Evolutionary conservation across 2,888 invertebrate genomes (phyloP), one percentile per base, ranked within the genome.

Genomic region (Tribolium freemani): DNA sequence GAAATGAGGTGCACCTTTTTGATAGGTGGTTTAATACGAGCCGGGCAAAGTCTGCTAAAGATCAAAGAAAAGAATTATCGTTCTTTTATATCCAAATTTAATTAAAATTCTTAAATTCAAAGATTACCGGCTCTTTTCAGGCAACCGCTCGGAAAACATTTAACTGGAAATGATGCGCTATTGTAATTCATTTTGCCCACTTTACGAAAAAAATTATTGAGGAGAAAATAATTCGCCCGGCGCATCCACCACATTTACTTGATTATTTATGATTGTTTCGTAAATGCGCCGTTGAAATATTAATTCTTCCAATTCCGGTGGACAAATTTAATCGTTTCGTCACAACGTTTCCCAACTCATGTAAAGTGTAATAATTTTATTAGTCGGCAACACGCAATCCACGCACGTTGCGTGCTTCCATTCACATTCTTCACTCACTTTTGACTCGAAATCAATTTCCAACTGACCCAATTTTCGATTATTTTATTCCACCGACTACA

Each of bases 321-420:
- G 10, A 54, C 56, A 31, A 56, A 56, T 56, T 30, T 56, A 31
- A 56, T 56, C 13, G 56, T 56, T 56, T 56, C 56, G 13, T 56
- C 30, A 10, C 30, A 30, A 61, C 26, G 38, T 51, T 63, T 50
- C 13, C 26, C 30, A 51, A 51, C 20, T 48, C 46, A 21, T 60
- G 60, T 60, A 60, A 21, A 21, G 16, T 58, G 46, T 58, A 44
- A 45, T 44, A 46, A 60, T 60, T 60, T 60, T 60, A 60, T 30
- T 20, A 60, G n/a, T 5, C 16, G 3, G 8, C 0, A 5, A 1
- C 60, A 60, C 60, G 60, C 60, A 60, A 46, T 16, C 10, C 16
- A 50, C 50, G 50, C 50, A 50, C 50, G 5, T 50, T 50, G 11
- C 13, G 11, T 50, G 50, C 9, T 4, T 50, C 8, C 50, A 16